A percentile compares a stretch with the other conserved stretches of the same genome.
phyloP scores from a whole-genome alignment of 2,888 invertebrate genomes.

The Bembecia ichneumoniformis region DNA sequence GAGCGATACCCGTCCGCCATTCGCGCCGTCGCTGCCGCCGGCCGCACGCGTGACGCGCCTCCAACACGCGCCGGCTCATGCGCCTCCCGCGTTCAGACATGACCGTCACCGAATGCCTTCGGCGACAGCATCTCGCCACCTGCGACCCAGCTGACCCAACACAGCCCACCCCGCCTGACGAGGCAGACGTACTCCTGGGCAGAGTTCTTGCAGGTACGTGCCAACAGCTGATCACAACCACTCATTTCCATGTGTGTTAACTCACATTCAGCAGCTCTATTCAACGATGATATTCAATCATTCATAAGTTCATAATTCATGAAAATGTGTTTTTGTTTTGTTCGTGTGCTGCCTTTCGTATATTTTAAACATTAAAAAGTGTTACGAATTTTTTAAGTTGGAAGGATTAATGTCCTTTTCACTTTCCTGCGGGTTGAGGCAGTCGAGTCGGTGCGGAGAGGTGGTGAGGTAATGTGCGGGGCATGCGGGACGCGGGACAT shows the following conservation, averaged over 20 bases:
- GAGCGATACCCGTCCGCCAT: constrained; percentile 59
- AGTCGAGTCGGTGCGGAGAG: constrained; percentile 10
- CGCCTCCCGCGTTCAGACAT: constrained; percentile 43
- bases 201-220: constrained; percentile 64
- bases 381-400: constrained; percentile 5
- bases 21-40: constrained; percentile 66
- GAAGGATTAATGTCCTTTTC: constrained; percentile 51
- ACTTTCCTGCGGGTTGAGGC: constrained; percentile 48
- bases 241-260: neutral
- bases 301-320: no score
- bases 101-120: constrained; percentile 64
- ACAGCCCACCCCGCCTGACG: constrained; percentile 25
- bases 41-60: constrained; percentile 63
- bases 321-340: neutral
- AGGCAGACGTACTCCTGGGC: constrained; percentile 59
- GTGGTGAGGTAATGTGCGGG: constrained; percentile 24
- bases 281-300: neutral
- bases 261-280: neutral
- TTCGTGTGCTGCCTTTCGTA: neutral
- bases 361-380: neutral
- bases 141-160: constrained; percentile 22
- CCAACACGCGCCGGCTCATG: constrained; percentile 50
- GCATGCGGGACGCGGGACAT: constrained; percentile 23
- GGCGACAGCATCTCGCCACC: constrained; percentile 26
- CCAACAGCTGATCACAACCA: constrained; percentile 33